Percentiles rank a stretch among this genome's conserved stretches.
Evolutionary conservation across 92 coral and sea anemone genomes (phyloP).

Genomic region (Metridium senile): DNA sequence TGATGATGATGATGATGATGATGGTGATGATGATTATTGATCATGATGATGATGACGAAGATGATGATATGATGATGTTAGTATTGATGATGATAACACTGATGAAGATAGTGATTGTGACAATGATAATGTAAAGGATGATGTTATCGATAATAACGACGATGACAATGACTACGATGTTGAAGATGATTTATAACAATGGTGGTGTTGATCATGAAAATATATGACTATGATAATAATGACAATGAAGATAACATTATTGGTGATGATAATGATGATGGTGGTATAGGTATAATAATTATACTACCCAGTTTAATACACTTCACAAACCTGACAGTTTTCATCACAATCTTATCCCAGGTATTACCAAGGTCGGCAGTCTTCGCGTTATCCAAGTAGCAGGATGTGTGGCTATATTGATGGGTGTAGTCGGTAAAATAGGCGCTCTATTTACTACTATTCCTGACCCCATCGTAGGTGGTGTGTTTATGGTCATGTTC

Average conservation of each 20-base stretch:
- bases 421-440: slow-evolving; percentile 81
- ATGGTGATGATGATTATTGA: background rate
- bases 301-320: background rate
- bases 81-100: background rate
- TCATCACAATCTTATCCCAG: no score
- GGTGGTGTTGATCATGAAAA: background rate
- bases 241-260: background rate
- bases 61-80: background rate
- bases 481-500: slow-evolving; percentile 85
- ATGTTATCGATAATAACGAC: background rate
- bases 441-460: slow-evolving; percentile 87
- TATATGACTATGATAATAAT: background rate
- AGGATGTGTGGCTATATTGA: slow-evolving; percentile 63
- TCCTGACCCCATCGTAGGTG: slow-evolving; percentile 90
- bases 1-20: background rate
- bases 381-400: slow-evolving; percentile 86
- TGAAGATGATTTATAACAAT: background rate
- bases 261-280: background rate
- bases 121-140: background rate
- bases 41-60: background rate
- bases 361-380: slow-evolving; percentile 75
- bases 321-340: no score
- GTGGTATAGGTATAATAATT: background rate
- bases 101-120: background rate
- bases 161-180: background rate